Percentiles rank a stretch among this genome's conserved stretches.
These are phyloP conservation scores for Phalera bucephala DNA, from an alignment of 2,888 invertebrate species.

Conservation along the genomic window DNA sequence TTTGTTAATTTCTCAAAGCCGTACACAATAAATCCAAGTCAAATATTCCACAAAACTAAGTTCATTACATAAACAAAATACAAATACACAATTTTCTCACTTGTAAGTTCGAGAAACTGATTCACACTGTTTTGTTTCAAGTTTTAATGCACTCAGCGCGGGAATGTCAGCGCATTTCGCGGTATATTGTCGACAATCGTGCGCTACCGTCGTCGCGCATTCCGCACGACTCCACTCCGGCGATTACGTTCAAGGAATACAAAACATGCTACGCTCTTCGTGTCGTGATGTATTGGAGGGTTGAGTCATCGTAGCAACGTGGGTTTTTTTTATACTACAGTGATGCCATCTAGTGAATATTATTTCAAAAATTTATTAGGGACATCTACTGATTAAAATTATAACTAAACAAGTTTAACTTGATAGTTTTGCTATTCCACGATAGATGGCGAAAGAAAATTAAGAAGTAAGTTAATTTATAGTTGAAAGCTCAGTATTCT, in stretches of 20 bases:
- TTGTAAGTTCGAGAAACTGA: constrained; percentile 39
- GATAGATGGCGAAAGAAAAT: constrained; percentile 37
- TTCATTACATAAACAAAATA: constrained; percentile 49
- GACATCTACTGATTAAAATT: constrained; percentile 26
- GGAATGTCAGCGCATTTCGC: constrained; percentile 65
- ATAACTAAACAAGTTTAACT: not conserved
- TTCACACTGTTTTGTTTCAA: constrained; percentile 69
- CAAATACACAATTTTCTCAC: constrained; percentile 59
- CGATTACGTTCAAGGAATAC: constrained; percentile 72
- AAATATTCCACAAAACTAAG: constrained; percentile 50
- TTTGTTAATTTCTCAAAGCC: constrained; percentile 12
- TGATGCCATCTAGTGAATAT: constrained; percentile 43
- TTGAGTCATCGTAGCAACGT: constrained; percentile 26
- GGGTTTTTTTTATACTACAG: constrained; percentile 8
- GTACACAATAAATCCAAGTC: constrained; percentile 49
- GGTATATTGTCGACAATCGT: constrained; percentile 57
- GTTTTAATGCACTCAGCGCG: constrained; percentile 57
- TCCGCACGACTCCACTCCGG: constrained; percentile 58
- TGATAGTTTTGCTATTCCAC: constrained; percentile 17
- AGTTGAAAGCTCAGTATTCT: no score
- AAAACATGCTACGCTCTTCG: constrained; percentile 43
- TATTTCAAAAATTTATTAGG: not conserved
- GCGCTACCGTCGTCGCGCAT: constrained; percentile 56
- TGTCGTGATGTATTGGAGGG: constrained; percentile 10
- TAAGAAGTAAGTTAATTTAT: no score